phyloP scores from a whole-genome alignment of 1,140 invertebrate species.

The Kradibia gibbosae region DNA sequence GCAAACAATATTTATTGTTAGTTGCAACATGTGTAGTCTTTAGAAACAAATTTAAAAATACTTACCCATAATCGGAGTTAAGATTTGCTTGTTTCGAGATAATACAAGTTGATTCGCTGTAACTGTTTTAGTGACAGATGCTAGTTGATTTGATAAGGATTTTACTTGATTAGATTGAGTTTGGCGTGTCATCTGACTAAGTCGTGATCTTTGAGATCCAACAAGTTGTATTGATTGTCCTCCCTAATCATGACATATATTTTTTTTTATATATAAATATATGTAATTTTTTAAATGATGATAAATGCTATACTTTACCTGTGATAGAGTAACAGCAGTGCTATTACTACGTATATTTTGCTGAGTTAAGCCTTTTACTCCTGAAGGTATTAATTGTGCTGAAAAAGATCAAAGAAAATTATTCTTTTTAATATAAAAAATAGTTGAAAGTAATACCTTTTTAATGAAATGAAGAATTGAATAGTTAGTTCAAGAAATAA shows the following conservation, averaged over 20 bases:
- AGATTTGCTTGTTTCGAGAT: constrained; percentile 75
- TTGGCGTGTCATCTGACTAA: constrained; percentile 73
- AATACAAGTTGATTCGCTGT: constrained; percentile 74
- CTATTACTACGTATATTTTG: constrained; percentile 75
- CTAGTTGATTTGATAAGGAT: constrained; percentile 68
- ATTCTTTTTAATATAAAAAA: not conserved
- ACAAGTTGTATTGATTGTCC: constrained; percentile 75
- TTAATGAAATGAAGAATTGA: too few relatives aligned
- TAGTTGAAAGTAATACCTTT: not conserved
- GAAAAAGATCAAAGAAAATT: constrained; percentile 51
- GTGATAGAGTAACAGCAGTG: constrained; percentile 67
- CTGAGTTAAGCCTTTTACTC: constrained; percentile 77
- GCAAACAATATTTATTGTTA: constrained; percentile 4
- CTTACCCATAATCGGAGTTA: constrained; percentile 76
- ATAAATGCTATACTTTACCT: constrained; percentile 58
- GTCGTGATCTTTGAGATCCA: constrained; percentile 75
- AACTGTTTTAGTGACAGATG: constrained; percentile 70
- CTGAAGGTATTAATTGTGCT: constrained; percentile 79
- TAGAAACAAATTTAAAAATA: constrained; percentile 40
- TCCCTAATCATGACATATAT: constrained; percentile 55
- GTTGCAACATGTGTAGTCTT: not conserved
- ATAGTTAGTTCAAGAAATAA: too few relatives aligned
- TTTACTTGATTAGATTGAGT: constrained; percentile 72
- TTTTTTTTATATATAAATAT: not conserved
- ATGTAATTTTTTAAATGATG: not conserved